A percentile compares a stretch with the other conserved stretches of the same genome.
Evolutionary conservation across 2,888 invertebrate species (phyloP).

Genomic region (Lysandra bellargus): DNA sequence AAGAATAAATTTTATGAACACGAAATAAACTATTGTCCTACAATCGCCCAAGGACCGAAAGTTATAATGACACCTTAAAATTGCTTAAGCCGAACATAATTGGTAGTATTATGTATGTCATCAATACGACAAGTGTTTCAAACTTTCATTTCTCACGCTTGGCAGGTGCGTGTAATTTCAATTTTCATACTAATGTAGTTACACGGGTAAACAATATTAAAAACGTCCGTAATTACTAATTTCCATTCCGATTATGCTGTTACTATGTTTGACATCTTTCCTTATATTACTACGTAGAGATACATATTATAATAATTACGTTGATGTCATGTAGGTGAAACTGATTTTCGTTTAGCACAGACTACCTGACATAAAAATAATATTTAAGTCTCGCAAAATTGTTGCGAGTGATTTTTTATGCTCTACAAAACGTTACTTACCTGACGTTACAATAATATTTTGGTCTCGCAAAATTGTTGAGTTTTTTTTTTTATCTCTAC

Average conservation of each 20-base stretch:
- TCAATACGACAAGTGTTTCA: slow-evolving; percentile 15
- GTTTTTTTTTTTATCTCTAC: neutral
- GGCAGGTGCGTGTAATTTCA: neutral
- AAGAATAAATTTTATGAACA: neutral
- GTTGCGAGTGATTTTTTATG: neutral
- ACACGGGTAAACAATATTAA: neutral
- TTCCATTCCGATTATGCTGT: neutral
- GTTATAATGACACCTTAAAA: slow-evolving; percentile 7
- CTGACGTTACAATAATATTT: neutral
- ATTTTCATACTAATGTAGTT: neutral
- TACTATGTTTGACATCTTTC: neutral
- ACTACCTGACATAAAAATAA: neutral
- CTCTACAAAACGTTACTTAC: neutral
- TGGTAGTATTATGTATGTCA: slow-evolving; percentile 12
- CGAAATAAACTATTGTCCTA: neutral
- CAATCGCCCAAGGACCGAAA: neutral
- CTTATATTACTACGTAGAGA: neutral
- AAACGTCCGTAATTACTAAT: neutral
- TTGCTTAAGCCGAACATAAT: slow-evolving; percentile 22
- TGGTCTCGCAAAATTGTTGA: neutral
- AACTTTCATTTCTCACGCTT: slow-evolving; percentile 6
- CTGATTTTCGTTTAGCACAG: neutral
- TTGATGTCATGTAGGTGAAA: neutral
- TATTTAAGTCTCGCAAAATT: neutral
- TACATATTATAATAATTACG: neutral